phyloP scores from a whole-genome alignment of 30 jellyfish, hydroid and myxozoan genomes.

The Chrysaora quinquecirrha region DNA sequence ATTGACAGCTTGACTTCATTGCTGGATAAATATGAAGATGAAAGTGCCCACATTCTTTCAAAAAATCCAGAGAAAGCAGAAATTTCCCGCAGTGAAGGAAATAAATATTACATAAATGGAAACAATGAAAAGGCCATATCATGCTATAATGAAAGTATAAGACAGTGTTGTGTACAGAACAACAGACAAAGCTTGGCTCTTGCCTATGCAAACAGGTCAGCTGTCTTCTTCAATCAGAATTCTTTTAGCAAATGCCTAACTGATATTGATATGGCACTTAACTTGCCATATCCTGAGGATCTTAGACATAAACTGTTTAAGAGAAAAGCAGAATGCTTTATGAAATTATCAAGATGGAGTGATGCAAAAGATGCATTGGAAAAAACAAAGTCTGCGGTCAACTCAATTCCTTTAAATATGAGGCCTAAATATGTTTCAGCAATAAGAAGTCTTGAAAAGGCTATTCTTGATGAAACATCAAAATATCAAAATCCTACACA shows the following conservation, averaged over 20 bases:
- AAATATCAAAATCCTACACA: not conserved
- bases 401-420: too few species aligned
- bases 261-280: constrained; percentile 73
- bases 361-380: constrained; percentile 38
- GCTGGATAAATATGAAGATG: constrained; percentile 5
- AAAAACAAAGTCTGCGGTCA: not conserved
- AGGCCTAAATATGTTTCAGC: not conserved
- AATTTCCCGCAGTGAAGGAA: constrained; percentile 58
- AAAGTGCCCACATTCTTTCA: not conserved
- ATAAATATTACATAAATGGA: constrained; percentile 45
- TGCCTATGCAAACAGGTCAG: constrained; percentile 90
- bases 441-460: not conserved
- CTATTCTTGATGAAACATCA: not conserved
- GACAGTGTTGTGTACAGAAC: too few species aligned
- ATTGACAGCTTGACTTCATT: not conserved
- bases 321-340: constrained; percentile 52
- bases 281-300: constrained; percentile 45
- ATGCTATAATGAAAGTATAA: constrained; percentile 66
- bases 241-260: constrained; percentile 57
- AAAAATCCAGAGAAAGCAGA: constrained; percentile 42
- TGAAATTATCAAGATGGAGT: constrained; percentile 1
- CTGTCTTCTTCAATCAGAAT: constrained; percentile 63
- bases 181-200: constrained; percentile 35
- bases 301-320: constrained; percentile 39
- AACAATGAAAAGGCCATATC: constrained; percentile 64